Conservation (phyloP, 2,113 vertebrate species). For the Sula dactylatra region DNA sequence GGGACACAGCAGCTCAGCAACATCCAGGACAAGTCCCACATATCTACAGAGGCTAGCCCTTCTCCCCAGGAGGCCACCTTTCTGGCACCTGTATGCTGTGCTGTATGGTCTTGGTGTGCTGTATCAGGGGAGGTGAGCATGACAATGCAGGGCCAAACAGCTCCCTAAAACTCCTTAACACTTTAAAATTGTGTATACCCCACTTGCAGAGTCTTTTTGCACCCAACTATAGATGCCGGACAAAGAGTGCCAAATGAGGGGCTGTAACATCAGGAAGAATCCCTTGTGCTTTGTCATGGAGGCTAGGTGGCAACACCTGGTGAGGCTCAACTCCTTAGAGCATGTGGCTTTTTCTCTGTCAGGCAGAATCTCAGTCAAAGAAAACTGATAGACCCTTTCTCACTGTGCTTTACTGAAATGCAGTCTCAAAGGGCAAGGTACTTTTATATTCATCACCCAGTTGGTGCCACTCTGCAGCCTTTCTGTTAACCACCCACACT, state of each 20-base stretch:
- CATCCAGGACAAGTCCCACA: not conserved
- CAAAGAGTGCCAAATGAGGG: not conserved
- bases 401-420: not conserved
- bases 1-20: not conserved
- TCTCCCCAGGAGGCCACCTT: not conserved
- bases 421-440: not conserved
- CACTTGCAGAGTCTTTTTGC: not conserved
- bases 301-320: not conserved
- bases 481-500: not conserved
- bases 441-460: not conserved
- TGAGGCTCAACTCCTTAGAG: not conserved
- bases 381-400: not conserved
- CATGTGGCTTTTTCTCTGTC: not conserved
- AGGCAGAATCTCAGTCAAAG: not conserved
- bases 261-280: not conserved
- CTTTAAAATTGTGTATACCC: not conserved
- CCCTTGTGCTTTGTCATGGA: not conserved
- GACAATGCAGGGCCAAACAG: not conserved
- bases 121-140: not conserved
- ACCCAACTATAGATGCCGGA: not conserved
- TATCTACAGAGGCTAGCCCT: not conserved
- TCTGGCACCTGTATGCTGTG: not conserved
- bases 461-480: not conserved
- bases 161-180: not conserved
- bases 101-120: not conserved